A percentile compares a stretch with the other conserved stretches of the same genome.
Evolutionary conservation across 2,797 vertebrate genomes (phyloP).

Genomic region (Eleutherodactylus coqui): DNA sequence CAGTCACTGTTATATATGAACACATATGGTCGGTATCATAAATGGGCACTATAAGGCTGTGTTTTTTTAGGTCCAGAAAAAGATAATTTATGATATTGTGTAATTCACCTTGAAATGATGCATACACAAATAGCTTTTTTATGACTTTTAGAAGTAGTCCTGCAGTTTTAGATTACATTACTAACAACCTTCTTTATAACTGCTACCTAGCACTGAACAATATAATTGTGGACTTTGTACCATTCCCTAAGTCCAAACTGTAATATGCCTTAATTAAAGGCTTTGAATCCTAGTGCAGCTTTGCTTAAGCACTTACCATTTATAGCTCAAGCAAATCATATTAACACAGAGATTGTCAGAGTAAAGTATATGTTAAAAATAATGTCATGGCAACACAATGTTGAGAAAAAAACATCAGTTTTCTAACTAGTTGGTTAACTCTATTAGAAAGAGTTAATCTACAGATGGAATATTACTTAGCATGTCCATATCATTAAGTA

Average conservation of each 20-base stretch:
- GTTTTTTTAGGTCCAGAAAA: neutral
- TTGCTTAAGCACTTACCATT: neutral
- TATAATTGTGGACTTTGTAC: neutral
- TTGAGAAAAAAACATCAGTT: too few species aligned
- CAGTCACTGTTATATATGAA: too few species aligned
- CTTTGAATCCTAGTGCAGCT: neutral
- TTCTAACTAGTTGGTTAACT: neutral
- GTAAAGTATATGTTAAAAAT: neutral
- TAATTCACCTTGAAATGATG: neutral
- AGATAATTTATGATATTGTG: neutral
- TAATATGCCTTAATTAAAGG: neutral
- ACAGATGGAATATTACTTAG: neutral
- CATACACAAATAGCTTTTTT: neutral
- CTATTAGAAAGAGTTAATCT: neutral
- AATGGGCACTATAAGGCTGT: too few species aligned
- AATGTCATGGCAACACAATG: neutral
- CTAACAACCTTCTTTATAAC: neutral
- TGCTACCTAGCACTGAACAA: neutral
- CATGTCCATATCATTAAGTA: too few species aligned
- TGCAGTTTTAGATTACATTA: neutral
- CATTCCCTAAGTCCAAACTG: neutral
- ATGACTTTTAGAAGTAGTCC: neutral
- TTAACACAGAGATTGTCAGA: neutral
- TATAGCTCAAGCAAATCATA: neutral
- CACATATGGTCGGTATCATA: too few species aligned